Base-by-base conservation (phyloP, 2,113 vertebrate genomes). In the Mugil cephalus region DNA sequence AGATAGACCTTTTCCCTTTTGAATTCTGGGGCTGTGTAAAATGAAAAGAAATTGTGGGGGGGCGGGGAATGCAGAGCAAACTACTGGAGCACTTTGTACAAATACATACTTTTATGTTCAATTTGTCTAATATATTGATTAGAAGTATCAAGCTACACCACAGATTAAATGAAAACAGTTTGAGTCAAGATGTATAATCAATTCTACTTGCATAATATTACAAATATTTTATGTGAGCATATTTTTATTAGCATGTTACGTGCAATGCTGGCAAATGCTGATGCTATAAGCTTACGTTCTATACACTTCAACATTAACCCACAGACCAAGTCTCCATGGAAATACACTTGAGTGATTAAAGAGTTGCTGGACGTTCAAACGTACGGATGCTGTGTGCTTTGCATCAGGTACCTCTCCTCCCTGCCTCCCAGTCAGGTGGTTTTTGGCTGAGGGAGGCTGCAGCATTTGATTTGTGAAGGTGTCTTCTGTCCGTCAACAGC, bases 401-500 rank as follows among this genome's bases (percentile, higher is more conserved):
- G 8, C 19, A 53, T 18, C 24, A 38, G 35, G 35, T 36, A 40
- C 17, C 19, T 61, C 12, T 8, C 4, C 2, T 14, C 13, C 8
- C 7, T 14, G 13, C 15, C 13, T 45, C 7, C 55, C 38, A 40
- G 14, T 17, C 46, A 24, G 54, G 15, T 43, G 9, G 5, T 52
- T 80, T 74, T 48, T 46, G n/a, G 24, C n/a, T 19, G 42, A 39
- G 11, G 9, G 35, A 58, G 14, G 17, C 18, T 39, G 43, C 24
- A 76, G 24, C 66, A 69, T 69, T 54, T 51, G 42, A 71, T 71
- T 52, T 51, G 61, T 21, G 62, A 72, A 55, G 30, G 35, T 63
- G 39, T 69, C 43, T 58, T 35, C 56, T 50, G 68, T 69, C 76
- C 43, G 53, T 77, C 82, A 82, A 50, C 54, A 69, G 24, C 36